Evolutionary conservation across 2,797 vertebrate genomes (phyloP), one percentile per base, ranked within the genome.

Genomic region (Eulemur albifrons): DNA sequence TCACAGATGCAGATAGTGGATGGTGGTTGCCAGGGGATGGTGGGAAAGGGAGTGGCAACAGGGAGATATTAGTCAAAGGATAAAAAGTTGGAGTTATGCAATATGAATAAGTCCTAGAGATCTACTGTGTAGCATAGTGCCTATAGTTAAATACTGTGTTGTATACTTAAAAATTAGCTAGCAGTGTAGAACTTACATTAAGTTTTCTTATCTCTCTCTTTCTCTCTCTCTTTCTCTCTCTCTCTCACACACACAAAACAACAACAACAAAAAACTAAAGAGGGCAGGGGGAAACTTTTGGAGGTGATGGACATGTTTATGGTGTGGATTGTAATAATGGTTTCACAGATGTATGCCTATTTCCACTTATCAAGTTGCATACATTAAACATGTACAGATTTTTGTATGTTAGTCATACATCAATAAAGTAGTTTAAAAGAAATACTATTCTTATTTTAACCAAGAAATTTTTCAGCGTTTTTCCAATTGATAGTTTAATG

Each of bases 401-500:
- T 65, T 30, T 79, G n/a, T 40, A 45, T 52, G 5, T 84, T 27
- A 72, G 12, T 72, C 40, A 48, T 63, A 79, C 9, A 35, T 92
- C 12, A 89, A 57, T 48, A 89, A 83, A 76, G 32, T 57, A 9
- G 1, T 89, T 76, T 76, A 76, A 86, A 50, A n/a, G 32, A 35
- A 88, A 40, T n/a, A 81, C 8, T 10, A 15, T 94, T 96, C 20
- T 84, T 96, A 63, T 85, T 80, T 95, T 90, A 90, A 65, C 61
- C n/a, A 90, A 80, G 35, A 70, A 54, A 75, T 10, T 88, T 76
- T 3, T 88, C 14, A 84, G n/a, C 18, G 14, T 77, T 13, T 87
- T 90, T 93, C 45, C 35, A 63, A 40, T 59, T 76, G 32, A 48
- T n/a, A 79, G 15, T 57, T 57, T 81, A 90, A 25, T 82, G 4